Conservation (phyloP, 2,797 vertebrate genomes). For the Sebastes baramenuke region DNA sequence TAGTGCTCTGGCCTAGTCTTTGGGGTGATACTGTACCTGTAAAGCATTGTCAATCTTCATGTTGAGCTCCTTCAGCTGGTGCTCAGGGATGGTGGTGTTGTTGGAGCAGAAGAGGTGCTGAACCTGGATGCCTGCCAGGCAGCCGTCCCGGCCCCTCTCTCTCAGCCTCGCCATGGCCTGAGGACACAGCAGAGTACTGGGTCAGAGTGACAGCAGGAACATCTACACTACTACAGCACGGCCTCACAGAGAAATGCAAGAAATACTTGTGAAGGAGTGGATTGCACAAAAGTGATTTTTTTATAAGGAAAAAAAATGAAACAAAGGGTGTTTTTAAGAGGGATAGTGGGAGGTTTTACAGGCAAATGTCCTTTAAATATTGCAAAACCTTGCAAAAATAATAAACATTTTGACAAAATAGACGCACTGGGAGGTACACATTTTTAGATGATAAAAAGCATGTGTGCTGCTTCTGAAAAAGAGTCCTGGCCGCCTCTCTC, state of each 20-base stretch:
- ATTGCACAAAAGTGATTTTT: background rate
- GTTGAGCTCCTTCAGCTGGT: conserved; percentile 97
- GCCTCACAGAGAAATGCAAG: background rate
- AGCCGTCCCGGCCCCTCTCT: conserved; percentile 92
- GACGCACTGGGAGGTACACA: background rate
- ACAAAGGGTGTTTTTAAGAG: background rate
- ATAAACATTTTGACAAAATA: background rate
- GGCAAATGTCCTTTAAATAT: background rate
- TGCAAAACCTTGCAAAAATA: background rate
- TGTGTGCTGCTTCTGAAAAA: conserved; percentile 9
- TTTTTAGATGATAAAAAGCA: conserved; percentile 6
- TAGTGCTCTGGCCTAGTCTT: background rate
- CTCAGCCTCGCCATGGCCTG: conserved; percentile 93
- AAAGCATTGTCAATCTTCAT: conserved; percentile 95
- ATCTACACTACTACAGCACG: background rate
- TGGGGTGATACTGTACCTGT: conserved; percentile 82
- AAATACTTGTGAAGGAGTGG: background rate
- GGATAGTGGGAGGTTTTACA: background rate
- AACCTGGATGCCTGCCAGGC: conserved; percentile 96
- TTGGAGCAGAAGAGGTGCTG: conserved; percentile 99
- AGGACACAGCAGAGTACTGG: conserved; percentile 32
- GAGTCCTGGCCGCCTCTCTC: background rate
- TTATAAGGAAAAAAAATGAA: background rate
- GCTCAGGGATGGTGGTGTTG: conserved; percentile 93
- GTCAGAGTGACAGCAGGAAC: conserved; percentile 30